phyloP scores from a whole-genome alignment of 2,888 invertebrate genomes.

The Caradrina kadenii region DNA sequence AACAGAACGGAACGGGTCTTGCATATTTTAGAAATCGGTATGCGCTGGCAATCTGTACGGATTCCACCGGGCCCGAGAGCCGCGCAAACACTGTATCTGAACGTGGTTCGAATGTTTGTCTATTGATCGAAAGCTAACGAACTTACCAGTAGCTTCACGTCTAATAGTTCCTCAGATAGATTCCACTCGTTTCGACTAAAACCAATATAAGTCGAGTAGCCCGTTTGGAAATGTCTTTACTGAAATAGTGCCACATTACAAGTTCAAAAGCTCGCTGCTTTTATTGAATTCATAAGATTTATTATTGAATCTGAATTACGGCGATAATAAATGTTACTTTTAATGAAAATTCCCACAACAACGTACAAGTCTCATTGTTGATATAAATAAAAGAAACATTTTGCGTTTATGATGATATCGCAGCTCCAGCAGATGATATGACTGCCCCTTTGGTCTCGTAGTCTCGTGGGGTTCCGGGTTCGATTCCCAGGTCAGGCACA shows the following conservation, averaged over 20 bases:
- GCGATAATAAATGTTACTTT: conserved; percentile 12
- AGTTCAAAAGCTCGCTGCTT: conserved; percentile 13
- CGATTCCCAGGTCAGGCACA: no score
- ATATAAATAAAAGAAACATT: conserved; percentile 10
- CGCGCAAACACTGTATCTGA: conserved; percentile 66
- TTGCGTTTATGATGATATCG: not conserved
- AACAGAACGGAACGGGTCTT: conserved; percentile 64
- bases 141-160: conserved; percentile 67
- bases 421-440: no score
- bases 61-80: conserved; percentile 62
- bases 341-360: conserved; percentile 16
- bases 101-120: conserved; percentile 64
- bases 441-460: no score
- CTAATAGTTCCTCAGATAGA: conserved; percentile 59
- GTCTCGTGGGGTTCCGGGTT: no score
- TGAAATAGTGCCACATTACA: conserved; percentile 22
- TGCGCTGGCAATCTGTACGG: conserved; percentile 69
- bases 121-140: conserved; percentile 68
- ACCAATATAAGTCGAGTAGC: conserved; percentile 45
- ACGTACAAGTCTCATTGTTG: not conserved
- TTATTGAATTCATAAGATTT: conserved; percentile 30
- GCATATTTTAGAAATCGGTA: conserved; percentile 77
- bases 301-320: conserved; percentile 9
- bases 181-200: conserved; percentile 57
- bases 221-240: conserved; percentile 34